Percentiles rank a stretch among this genome's conserved stretches.
Evolutionary conservation across 2,113 vertebrate species (phyloP).

Genomic region (Ptychochromis oligacanthus): DNA sequence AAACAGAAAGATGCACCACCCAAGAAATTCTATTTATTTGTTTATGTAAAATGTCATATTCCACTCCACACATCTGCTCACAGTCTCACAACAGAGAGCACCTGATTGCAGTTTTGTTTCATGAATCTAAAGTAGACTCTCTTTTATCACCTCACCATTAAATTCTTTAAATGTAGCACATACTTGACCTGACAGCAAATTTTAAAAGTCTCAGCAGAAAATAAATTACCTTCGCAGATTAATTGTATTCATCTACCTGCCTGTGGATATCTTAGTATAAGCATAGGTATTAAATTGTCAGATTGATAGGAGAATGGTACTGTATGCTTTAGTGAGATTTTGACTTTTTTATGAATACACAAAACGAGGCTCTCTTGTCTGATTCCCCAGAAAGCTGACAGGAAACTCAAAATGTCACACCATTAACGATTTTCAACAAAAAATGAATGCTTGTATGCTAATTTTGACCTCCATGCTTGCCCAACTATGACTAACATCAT

Average conservation of each 20-base stretch:
- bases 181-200: conserved; percentile 27
- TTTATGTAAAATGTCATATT: conserved; percentile 65
- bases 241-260: conserved; percentile 17
- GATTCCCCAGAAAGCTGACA: conserved; percentile 5
- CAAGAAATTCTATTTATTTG: conserved; percentile 67
- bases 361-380: background rate
- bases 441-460: conserved; percentile 1
- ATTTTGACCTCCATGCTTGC: conserved; percentile 9
- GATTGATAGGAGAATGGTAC: background rate
- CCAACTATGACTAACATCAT: conserved; percentile 8
- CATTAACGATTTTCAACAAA: conserved; percentile 1
- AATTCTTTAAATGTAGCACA: conserved; percentile 23
- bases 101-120: conserved; percentile 41
- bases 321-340: background rate
- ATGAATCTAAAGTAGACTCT: conserved; percentile 56
- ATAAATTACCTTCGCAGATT: conserved; percentile 31
- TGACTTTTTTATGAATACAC: background rate
- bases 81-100: conserved; percentile 19
- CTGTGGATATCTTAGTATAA: conserved; percentile 1
- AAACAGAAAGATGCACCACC: conserved; percentile 21
- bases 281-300: conserved; percentile 4
- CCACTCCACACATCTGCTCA: conserved; percentile 28
- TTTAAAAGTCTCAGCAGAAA: conserved; percentile 27
- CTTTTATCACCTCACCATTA: conserved; percentile 25
- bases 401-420: conserved; percentile 2